Percentiles rank a stretch among this genome's conserved stretches.
Evolutionary conservation across 37 sponge, comb jelly and placozoan genomes (phyloP).

Genomic region (Agelas oroides): DNA sequence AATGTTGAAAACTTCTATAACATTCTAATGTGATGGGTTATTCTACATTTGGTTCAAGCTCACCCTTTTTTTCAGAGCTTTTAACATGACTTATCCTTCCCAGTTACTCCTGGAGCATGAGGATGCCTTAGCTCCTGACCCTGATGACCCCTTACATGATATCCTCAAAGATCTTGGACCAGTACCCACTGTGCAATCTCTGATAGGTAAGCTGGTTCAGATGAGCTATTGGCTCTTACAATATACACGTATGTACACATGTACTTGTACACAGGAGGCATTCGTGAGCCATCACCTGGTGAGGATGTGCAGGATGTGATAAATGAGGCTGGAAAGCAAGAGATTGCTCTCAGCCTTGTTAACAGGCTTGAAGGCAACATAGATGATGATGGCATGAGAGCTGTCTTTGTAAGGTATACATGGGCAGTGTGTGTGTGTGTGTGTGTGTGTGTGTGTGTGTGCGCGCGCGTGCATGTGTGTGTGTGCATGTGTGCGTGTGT

Average conservation of each 20-base stretch:
- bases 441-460: slow-evolving; percentile 64
- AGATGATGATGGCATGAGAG: slow-evolving; percentile 80
- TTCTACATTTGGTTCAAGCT: too few species aligned
- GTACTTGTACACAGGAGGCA: slow-evolving; percentile 35
- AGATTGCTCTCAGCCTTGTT: slow-evolving; percentile 83
- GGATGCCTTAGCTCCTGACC: slow-evolving; percentile 77
- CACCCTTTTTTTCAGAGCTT: too few species aligned
- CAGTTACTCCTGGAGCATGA: slow-evolving; percentile 88
- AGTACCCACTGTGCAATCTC: slow-evolving; percentile 67
- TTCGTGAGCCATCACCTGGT: slow-evolving; percentile 46
- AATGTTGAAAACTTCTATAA: too few species aligned
- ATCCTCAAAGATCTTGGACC: slow-evolving; percentile 85
- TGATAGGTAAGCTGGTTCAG: slow-evolving; percentile 64
- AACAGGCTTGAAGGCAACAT: slow-evolving; percentile 72
- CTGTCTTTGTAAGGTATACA: slow-evolving; percentile 82
- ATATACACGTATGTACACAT: too few species aligned
- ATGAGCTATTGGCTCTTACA: not conserved
- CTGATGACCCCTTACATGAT: slow-evolving; percentile 75
- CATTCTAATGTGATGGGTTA: too few species aligned
- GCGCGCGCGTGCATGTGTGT: too few species aligned
- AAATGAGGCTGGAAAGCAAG: slow-evolving; percentile 66
- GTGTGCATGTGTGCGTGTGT: too few species aligned
- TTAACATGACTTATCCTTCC: too few species aligned
- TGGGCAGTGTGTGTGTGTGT: too few species aligned
- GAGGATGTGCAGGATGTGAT: slow-evolving; percentile 65